phyloP scores from a whole-genome alignment of 1,140 invertebrate genomes.

The Heliothis subflexa region DNA sequence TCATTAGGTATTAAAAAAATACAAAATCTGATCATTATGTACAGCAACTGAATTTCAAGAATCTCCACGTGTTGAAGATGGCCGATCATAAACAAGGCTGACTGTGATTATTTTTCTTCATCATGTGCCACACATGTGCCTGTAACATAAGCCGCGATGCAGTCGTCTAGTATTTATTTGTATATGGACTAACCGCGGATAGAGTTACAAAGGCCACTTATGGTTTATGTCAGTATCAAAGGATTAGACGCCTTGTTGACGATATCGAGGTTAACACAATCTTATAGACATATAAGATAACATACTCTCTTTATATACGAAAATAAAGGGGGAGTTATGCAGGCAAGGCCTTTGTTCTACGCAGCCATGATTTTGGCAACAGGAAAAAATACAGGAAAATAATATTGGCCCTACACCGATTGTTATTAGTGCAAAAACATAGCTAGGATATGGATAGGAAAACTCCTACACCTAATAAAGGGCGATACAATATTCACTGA shows the following conservation, averaged over 20 bases:
- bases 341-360: constrained; percentile 7
- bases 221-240: constrained; percentile 2
- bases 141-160: constrained; percentile 3
- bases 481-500: constrained; percentile 44
- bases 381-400: constrained; percentile 16
- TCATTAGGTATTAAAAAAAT: neutral
- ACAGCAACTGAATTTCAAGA: neutral
- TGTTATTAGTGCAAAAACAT: constrained; percentile 21
- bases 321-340: constrained; percentile 11
- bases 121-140: constrained; percentile 42
- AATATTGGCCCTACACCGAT: neutral
- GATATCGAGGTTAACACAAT: neutral
- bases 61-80: constrained; percentile 27
- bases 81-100: constrained; percentile 32
- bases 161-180: constrained; percentile 19
- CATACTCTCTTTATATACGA: neutral
- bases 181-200: constrained; percentile 21
- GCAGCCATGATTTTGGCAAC: neutral
- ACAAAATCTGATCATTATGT: neutral
- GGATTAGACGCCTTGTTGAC: neutral
- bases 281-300: neutral
- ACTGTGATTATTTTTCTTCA: constrained; percentile 43
- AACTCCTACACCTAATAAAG: constrained; percentile 41
- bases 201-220: constrained; percentile 5
- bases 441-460: constrained; percentile 19